These are phyloP conservation scores for Dynastes maya DNA, from an alignment of 2,888 invertebrate species.

Conservation along the genomic window DNA sequence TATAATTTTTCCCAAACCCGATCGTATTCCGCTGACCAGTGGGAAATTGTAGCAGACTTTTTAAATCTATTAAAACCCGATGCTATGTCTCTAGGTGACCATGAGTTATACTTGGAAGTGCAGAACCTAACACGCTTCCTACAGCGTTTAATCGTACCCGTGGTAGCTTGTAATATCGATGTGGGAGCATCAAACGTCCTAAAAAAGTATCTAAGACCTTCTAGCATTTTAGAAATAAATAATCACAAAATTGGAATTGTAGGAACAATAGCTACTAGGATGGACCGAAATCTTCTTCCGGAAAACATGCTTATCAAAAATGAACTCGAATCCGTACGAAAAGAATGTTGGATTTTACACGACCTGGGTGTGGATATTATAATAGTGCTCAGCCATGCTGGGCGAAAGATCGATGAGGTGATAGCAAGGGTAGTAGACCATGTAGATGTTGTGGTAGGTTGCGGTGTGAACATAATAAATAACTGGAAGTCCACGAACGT, in stretches of 20 bases:
- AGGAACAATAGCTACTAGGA: slow-evolving; percentile 78
- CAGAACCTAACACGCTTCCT: slow-evolving; percentile 85
- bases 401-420: slow-evolving; percentile 82
- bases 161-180: slow-evolving; percentile 85
- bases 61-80: slow-evolving; percentile 16
- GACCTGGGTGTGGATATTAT: slow-evolving; percentile 81
- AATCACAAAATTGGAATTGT: slow-evolving; percentile 85
- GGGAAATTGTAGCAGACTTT: slow-evolving; percentile 16
- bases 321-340: slow-evolving; percentile 27
- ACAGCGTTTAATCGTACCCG: slow-evolving; percentile 79
- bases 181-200: background rate
- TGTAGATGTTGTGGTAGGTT: slow-evolving; percentile 91
- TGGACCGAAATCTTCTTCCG: background rate
- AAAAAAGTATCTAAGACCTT: slow-evolving; percentile 26
- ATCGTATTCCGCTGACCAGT: background rate
- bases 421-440: slow-evolving; percentile 85
- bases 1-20: background rate
- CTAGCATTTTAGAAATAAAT: slow-evolving; percentile 9
- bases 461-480: slow-evolving; percentile 92
- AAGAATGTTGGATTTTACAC: slow-evolving; percentile 62
- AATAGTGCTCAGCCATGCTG: slow-evolving; percentile 93
- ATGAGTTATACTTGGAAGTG: slow-evolving; percentile 91
- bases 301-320: slow-evolving; percentile 5
- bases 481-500: slow-evolving; percentile 74
- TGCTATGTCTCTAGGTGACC: slow-evolving; percentile 84